Percentiles rank a stretch among this genome's conserved stretches.
phyloP scores from a whole-genome alignment of 2,113 vertebrate species.

The Otocyon megalotis region DNA sequence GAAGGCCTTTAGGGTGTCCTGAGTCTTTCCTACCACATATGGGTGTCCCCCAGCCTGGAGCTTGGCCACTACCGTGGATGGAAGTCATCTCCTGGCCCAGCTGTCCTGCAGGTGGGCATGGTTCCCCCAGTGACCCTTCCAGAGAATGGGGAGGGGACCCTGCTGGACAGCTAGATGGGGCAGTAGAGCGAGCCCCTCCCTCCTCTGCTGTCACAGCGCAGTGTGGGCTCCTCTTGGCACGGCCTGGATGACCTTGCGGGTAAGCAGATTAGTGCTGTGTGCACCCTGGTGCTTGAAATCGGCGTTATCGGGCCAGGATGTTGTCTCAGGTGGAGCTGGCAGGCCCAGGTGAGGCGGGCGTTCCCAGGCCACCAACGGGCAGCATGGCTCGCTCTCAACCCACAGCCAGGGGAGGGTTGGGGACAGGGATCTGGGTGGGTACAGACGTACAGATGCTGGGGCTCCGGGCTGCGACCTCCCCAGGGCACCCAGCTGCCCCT shows the following conservation, averaged over 20 bases:
- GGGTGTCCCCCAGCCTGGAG: accelerated
- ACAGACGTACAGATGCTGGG: accelerated
- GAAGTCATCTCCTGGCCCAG: background rate
- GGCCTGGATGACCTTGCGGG: background rate
- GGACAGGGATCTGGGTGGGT: accelerated
- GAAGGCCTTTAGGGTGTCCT: accelerated
- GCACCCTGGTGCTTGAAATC: accelerated
- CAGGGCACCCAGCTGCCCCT: background rate
- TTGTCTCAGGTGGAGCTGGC: constrained; percentile 72
- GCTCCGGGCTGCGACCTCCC: background rate
- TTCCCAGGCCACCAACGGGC: background rate
- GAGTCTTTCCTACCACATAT: accelerated
- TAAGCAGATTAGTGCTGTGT: background rate
- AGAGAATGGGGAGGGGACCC: background rate
- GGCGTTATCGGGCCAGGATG: constrained; percentile 69
- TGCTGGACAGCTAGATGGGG: too few species aligned
- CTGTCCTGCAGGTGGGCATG: background rate
- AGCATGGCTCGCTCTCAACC: background rate
- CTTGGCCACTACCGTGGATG: accelerated
- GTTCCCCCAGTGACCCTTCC: background rate
- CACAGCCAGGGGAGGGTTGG: accelerated
- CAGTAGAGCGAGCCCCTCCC: accelerated
- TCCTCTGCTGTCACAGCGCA: background rate
- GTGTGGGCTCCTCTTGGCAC: background rate
- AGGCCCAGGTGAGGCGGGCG: background rate